These are phyloP conservation scores for Deilephila elpenor DNA, from an alignment of 2,888 invertebrate genomes.

Conservation along the genomic window DNA sequence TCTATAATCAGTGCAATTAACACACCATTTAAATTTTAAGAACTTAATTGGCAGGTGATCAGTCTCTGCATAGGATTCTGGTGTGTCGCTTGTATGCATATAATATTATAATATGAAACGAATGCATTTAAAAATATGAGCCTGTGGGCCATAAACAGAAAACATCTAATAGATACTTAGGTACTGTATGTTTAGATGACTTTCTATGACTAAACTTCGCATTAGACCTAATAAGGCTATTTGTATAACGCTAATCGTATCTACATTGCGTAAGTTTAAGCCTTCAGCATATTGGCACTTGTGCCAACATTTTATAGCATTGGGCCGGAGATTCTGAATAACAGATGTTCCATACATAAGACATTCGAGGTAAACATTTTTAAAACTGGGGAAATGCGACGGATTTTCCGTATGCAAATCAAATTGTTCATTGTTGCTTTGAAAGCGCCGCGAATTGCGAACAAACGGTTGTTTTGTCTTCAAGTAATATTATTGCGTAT, in stretches of 20 bases:
- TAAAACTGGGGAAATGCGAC: not conserved
- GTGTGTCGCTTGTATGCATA: too few species aligned
- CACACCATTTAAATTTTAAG: too few species aligned
- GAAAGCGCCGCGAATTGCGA: not conserved
- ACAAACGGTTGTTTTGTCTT: not conserved
- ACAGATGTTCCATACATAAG: slow-evolving; percentile 45
- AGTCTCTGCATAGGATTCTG: too few species aligned
- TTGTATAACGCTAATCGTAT: slow-evolving; percentile 36
- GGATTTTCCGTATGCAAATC: not conserved
- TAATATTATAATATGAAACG: too few species aligned
- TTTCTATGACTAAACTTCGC: not conserved
- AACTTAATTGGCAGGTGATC: too few species aligned
- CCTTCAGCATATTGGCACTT: slow-evolving; percentile 33
- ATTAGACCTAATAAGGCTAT: slow-evolving; percentile 7
- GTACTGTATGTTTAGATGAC: not conserved
- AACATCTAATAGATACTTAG: not conserved
- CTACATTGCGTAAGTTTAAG: slow-evolving; percentile 5
- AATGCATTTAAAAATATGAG: not conserved
- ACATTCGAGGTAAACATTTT: slow-evolving; percentile 30
- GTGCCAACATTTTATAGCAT: slow-evolving; percentile 44
- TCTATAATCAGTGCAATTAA: too few species aligned
- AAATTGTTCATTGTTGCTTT: not conserved
- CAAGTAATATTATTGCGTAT: not conserved
- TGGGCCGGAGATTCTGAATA: slow-evolving; percentile 39
- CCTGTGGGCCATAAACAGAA: not conserved